Evolutionary conservation across 2,797 vertebrate species (phyloP).

Genomic region (Corythornis leucogaster): DNA sequence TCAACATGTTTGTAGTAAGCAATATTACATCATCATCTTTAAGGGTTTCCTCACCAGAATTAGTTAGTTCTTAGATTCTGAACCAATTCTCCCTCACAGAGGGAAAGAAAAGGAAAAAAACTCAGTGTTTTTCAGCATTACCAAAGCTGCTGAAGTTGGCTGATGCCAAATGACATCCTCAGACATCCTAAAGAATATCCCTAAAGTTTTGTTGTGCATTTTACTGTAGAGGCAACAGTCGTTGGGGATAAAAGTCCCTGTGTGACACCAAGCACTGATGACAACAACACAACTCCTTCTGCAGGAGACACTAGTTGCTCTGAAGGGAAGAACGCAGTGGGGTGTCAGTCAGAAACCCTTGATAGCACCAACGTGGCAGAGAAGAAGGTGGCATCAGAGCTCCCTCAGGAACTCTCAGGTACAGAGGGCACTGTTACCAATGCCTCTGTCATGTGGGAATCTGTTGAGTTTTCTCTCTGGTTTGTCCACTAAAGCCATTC

Average conservation of each 20-base stretch:
- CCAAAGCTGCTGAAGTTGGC: conserved; percentile 14
- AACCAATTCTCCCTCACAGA: not conserved
- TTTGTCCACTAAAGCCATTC: conserved; percentile 70
- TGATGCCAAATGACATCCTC: conserved; percentile 49
- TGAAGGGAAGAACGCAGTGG: conserved; percentile 75
- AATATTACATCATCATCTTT: not conserved
- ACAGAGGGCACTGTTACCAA: conserved; percentile 75
- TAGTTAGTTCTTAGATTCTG: not conserved
- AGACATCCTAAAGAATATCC: conserved; percentile 69
- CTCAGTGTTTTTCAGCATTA: not conserved
- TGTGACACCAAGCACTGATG: conserved; percentile 78
- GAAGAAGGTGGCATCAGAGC: conserved; percentile 82
- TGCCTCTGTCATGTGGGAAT: conserved; percentile 79
- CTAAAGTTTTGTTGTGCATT: conserved; percentile 81
- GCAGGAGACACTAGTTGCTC: conserved; percentile 75
- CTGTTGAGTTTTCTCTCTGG: conserved; percentile 57
- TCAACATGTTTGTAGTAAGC: not conserved
- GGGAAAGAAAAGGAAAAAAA: not conserved
- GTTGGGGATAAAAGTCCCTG: conserved; percentile 84
- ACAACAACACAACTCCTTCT: conserved; percentile 76
- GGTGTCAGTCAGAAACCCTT: conserved; percentile 77
- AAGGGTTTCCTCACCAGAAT: not conserved
- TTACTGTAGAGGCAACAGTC: conserved; percentile 82
- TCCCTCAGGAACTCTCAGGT: conserved; percentile 87
- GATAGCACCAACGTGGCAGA: conserved; percentile 78